Evolutionary conservation across 1,140 invertebrate species (phyloP), one percentile per base, ranked within the genome.

Genomic region (Bombus polaris): DNA sequence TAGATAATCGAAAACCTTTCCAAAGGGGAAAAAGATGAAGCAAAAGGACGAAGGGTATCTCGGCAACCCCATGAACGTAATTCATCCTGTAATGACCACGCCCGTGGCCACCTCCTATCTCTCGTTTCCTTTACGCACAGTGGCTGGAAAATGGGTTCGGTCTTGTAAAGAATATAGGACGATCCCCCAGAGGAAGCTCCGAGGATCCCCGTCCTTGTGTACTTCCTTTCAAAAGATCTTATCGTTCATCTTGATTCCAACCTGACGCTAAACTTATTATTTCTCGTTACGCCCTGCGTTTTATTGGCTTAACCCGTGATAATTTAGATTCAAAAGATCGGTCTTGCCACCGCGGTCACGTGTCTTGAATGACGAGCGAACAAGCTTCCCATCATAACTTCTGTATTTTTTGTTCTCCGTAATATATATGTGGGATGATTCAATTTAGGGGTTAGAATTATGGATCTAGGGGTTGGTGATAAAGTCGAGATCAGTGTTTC

Each of bases 161-260:
- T 42, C 80, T 86, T 82, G 86, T 85, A 79, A 87, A 90, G 90
- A 90, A 86, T 88, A 79, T 81, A 85, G 80, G 80, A 76, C 18
- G 74, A 75, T 85, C 73, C 70, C 37, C 76, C 44, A 15, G 86
- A 68, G 85, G 37, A 53, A 13, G 57, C 15, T 4, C 25, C 25
- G 62, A 37, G 44, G 68, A 85, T 6, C 59, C 42, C 5, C 59
- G n/a, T 78, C 28, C 22, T 42, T 76, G 85, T 79, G 84, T 88
- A 82, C 77, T 82, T 84, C 68, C 72, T 66, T 35, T 28, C 37
- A 18, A 37, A 71, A 87, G 85, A 91, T 92, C 83, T 85, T 90
- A 77, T 86, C 85, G 82, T 91, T 59, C 88, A 88, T 90, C 88
- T 89, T 88, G 88, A 90, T 91, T 88, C 80, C 71, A 13, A n/a